Evolutionary conservation across 1,140 invertebrate genomes (phyloP), one percentile per base, ranked within the genome.

Genomic region (Diabrotica virgifera): DNA sequence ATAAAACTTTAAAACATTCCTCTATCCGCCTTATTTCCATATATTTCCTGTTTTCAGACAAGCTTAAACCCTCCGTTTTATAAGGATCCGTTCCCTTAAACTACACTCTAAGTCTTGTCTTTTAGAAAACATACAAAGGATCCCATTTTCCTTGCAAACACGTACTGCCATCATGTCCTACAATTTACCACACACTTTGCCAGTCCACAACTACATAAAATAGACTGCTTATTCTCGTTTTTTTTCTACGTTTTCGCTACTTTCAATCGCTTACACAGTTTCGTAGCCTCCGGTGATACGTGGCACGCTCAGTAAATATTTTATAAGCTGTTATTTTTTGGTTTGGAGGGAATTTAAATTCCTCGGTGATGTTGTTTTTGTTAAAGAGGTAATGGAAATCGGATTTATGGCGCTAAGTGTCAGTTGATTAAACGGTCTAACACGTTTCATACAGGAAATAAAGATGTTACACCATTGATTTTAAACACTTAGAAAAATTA

Each of bases 141-240:
- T 57, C 36, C 55, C 36, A 57, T 57, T 37, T 57, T 57, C 55
- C 12, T 36, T 57, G 36, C 24, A 36, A 36, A n/a, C 55, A 55
- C 53, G 53, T 55, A 24, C 53, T 10, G 12, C 53, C 36, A 55
- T 55, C 53, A 57, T 57, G 36, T 37, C 55, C 55, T 65, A 24
- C 64, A 50, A 55, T 60, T 52, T 66, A 54, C 59, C 51, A 14
- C 59, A 37, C 55, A 51, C 52, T 64, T 59, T 59, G 55, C 61
- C 59, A 57, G 55, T 57, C 36, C 55, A 57, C 55, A 57, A 57
- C 55, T 57, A 57, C 55, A 57, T 57, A 57, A 57, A 57, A 57
- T 57, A 57, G 24, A 37, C 55, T 57, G 55, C 12, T 57, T 37
- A 12, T 37, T n/a, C 12, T 57, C 36, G n/a, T n/a, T n/a, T 36